phyloP scores from a whole-genome alignment of 2,888 invertebrate genomes.

The Quadriops clusia region DNA sequence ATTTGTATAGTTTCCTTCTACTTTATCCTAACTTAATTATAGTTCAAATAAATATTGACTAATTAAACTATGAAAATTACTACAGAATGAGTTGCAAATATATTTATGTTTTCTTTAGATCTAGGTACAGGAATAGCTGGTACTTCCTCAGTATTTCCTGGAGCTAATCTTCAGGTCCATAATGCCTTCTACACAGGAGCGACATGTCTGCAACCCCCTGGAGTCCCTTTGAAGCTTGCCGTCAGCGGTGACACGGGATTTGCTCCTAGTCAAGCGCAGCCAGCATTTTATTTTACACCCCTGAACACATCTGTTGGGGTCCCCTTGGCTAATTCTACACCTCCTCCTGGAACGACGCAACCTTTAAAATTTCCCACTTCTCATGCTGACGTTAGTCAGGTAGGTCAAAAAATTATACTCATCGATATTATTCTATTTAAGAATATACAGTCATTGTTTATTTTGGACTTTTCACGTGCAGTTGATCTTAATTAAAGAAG shows the following conservation, averaged over 20 bases:
- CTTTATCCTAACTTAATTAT: too few relatives aligned
- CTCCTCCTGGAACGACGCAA: conserved; percentile 20
- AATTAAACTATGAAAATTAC: too few relatives aligned
- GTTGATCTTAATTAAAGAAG: too few relatives aligned
- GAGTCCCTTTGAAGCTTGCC: conserved; percentile 25
- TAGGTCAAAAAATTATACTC: conserved; percentile 21
- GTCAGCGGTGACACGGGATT: conserved; percentile 19
- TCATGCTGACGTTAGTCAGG: conserved; percentile 45
- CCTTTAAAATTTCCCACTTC: conserved; percentile 35
- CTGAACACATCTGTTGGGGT: conserved; percentile 35
- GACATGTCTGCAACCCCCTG: conserved; percentile 26
- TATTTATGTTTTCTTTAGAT: conserved; percentile 12
- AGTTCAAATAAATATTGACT: too few relatives aligned
- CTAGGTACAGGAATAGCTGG: conserved; percentile 36
- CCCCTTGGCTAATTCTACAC: conserved; percentile 29
- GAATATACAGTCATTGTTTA: too few relatives aligned
- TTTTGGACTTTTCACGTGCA: too few relatives aligned
- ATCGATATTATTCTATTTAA: too few relatives aligned
- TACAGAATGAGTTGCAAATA: too few relatives aligned
- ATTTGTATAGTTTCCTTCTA: too few relatives aligned
- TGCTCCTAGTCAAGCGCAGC: conserved; percentile 41
- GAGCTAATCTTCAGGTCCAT: conserved; percentile 35
- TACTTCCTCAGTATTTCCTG: conserved; percentile 34
- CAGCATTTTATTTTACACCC: conserved; percentile 39
- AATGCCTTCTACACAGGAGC: conserved; percentile 36